These are phyloP conservation scores for Phania funesta DNA, from an alignment of 2,888 invertebrate species.

Conservation along the genomic window DNA sequence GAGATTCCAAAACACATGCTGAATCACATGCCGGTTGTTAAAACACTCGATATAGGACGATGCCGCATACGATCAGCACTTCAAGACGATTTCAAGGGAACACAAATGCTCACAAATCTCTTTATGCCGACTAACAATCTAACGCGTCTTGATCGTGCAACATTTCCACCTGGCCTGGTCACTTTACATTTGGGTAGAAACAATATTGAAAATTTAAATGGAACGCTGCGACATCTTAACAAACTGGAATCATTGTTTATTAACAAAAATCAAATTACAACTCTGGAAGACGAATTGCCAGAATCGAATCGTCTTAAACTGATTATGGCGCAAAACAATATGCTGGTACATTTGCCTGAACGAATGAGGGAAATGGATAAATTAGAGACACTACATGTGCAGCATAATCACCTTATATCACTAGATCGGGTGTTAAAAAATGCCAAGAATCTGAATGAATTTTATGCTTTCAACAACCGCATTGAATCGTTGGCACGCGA, in stretches of 20 bases:
- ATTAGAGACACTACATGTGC: constrained; percentile 86
- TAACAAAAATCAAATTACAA: constrained; percentile 87
- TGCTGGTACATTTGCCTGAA: constrained; percentile 85
- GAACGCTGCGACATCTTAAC: constrained; percentile 87
- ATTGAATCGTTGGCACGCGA: constrained; percentile 88
- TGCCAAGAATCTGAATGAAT: constrained; percentile 84
- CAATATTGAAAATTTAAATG: constrained; percentile 86
- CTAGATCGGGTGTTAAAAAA: constrained; percentile 88
- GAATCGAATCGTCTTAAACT: constrained; percentile 84
- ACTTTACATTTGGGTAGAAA: constrained; percentile 89
- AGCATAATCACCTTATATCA: constrained; percentile 86
- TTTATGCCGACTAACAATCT: constrained; percentile 89
- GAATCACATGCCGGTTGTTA: constrained; percentile 87
- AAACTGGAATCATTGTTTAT: constrained; percentile 89
- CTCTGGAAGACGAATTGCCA: constrained; percentile 89
- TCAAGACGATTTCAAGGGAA: constrained; percentile 88
- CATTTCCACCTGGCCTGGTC: constrained; percentile 85
- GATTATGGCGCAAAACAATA: constrained; percentile 88
- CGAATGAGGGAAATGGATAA: constrained; percentile 86
- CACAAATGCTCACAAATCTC: constrained; percentile 85
- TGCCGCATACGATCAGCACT: constrained; percentile 88
- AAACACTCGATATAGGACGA: constrained; percentile 90
- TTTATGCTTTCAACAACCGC: constrained; percentile 87
- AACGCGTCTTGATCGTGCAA: constrained; percentile 86
- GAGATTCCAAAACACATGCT: constrained; percentile 89